phyloP scores from a whole-genome alignment of 37 sponge, comb jelly and placozoan species.

The Aplysina aerophoba region DNA sequence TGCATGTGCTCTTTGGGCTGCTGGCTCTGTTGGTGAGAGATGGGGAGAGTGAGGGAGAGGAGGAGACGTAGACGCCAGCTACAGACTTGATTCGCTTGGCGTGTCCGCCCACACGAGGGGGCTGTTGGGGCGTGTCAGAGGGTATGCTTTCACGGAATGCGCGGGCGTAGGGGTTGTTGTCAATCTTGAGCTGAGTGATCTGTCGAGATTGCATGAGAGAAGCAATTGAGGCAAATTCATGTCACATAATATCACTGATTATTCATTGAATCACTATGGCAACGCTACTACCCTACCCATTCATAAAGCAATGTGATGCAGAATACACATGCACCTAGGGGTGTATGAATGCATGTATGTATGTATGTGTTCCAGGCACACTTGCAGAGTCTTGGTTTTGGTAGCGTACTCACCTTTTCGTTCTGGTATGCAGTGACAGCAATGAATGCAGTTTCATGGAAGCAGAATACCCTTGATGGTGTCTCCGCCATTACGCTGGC shows the following conservation, averaged over 20 bases:
- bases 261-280: background rate
- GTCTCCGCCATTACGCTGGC: background rate
- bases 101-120: constrained; percentile 7
- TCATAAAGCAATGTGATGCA: no score
- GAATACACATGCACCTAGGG: background rate
- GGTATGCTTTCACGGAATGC: constrained; percentile 65
- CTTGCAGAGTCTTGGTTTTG: background rate
- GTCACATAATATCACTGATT: background rate
- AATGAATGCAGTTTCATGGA: constrained; percentile 77
- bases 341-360: no score
- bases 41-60: no score
- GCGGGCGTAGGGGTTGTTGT: constrained; percentile 71
- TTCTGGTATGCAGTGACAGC: constrained; percentile 89
- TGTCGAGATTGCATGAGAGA: background rate
- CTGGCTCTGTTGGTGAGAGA: background rate
- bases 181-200: constrained; percentile 77
- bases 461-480: constrained; percentile 18
- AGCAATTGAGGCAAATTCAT: background rate
- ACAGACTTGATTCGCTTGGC: constrained; percentile 20
- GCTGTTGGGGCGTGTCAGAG: constrained; percentile 26
- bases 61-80: no score
- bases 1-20: constrained; percentile 20
- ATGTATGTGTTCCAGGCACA: background rate
- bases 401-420: constrained; percentile 36
- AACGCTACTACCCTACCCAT: background rate